These are phyloP conservation scores for Drosophila navojoa DNA, from an alignment of 1,140 invertebrate genomes.

Conservation along the genomic window DNA sequence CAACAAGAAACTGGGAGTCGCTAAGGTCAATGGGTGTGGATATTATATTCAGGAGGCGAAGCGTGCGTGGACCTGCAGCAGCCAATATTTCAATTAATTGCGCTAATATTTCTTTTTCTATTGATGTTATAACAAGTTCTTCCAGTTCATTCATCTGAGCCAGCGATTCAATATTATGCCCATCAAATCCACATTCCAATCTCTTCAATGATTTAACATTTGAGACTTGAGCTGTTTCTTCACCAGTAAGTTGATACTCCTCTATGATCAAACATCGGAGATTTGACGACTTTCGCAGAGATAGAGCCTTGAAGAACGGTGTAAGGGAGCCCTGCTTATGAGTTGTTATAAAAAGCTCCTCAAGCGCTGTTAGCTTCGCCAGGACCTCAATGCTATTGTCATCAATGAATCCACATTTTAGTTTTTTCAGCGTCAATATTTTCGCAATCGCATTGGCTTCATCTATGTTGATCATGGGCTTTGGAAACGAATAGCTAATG, in stretches of 20 bases:
- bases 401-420: conserved; percentile 2
- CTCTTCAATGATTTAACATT: not conserved
- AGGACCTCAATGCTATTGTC: not conserved
- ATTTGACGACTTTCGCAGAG: not conserved
- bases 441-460: not conserved
- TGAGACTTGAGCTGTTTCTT: not conserved
- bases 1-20: not conserved
- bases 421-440: not conserved
- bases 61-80: not conserved
- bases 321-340: not conserved
- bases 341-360: not conserved
- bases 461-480: not conserved
- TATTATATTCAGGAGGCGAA: conserved; percentile 4
- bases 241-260: not conserved
- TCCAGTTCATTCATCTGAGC: not conserved
- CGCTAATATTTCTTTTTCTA: not conserved
- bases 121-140: conserved; percentile 1
- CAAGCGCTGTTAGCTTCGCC: not conserved
- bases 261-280: not conserved
- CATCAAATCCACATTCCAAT: not conserved
- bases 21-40: not conserved
- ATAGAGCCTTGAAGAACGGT: not conserved
- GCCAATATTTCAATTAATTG: not conserved
- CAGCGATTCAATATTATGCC: not conserved
- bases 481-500: not conserved